phyloP scores from a whole-genome alignment of 2,888 invertebrate genomes.

The Parasteatoda lunata region DNA sequence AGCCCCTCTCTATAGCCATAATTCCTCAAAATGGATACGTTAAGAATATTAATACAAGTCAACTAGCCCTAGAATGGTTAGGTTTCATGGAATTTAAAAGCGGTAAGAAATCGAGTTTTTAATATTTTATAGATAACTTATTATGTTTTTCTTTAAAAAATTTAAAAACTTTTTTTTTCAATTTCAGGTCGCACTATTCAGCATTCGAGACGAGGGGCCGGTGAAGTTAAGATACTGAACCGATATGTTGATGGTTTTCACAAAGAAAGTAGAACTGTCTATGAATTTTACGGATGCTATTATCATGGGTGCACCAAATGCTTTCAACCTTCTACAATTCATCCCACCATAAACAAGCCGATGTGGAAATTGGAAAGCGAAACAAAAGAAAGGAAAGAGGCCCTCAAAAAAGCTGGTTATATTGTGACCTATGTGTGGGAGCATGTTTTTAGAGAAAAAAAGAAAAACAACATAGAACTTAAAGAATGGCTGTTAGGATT shows the following conservation, averaged over 20 bases:
- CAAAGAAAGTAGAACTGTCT: slow-evolving; percentile 39
- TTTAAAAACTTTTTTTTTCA: neutral
- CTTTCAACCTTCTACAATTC: slow-evolving; percentile 2
- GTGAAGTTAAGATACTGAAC: slow-evolving; percentile 65
- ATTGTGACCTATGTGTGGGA: slow-evolving; percentile 70
- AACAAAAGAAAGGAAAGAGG: slow-evolving; percentile 52
- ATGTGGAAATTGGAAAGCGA: slow-evolving; percentile 53
- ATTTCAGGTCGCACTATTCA: slow-evolving; percentile 5
- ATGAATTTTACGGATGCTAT: slow-evolving; percentile 69
- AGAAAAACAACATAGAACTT: slow-evolving; percentile 39
- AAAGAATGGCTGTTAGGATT: slow-evolving; percentile 49
- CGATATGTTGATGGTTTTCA: slow-evolving; percentile 67
- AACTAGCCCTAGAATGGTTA: slow-evolving; percentile 51
- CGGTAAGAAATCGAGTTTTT: too few species aligned
- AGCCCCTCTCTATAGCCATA: too few species aligned
- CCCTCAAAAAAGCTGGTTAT: slow-evolving; percentile 60
- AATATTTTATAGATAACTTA: too few species aligned
- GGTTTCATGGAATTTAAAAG: slow-evolving; percentile 44
- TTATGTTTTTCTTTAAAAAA: neutral
- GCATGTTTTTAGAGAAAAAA: slow-evolving; percentile 69
- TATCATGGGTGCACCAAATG: slow-evolving; percentile 70
- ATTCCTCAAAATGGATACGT: neutral
- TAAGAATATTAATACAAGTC: neutral
- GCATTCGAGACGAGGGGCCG: slow-evolving; percentile 9
- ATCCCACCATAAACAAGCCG: slow-evolving; percentile 22